These are phyloP conservation scores for Apaloderma vittatum DNA, from an alignment of 2,113 vertebrate genomes.

Conservation along the genomic window DNA sequence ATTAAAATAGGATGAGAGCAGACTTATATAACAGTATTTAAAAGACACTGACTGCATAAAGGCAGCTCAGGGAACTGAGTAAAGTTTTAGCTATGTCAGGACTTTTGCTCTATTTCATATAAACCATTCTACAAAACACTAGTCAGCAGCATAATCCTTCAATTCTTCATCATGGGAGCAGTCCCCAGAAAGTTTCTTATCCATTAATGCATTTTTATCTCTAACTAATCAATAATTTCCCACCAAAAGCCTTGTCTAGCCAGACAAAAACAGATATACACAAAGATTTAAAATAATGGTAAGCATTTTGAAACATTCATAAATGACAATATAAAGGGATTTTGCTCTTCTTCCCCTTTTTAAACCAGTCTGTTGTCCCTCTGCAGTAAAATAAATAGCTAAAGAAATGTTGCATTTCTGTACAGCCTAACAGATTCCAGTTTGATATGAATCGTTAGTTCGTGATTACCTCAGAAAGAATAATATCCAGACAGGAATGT, in stretches of 20 bases:
- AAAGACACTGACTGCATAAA: conserved; percentile 24
- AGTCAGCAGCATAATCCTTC: not conserved
- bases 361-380: not conserved
- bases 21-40: conserved; percentile 54
- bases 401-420: not conserved
- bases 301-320: not conserved
- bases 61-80: conserved; percentile 1
- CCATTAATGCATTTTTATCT: not conserved
- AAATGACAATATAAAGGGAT: not conserved
- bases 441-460: not conserved
- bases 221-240: not conserved
- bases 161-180: not conserved
- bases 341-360: not conserved
- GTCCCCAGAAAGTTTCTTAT: not conserved
- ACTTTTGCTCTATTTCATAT: conserved; percentile 32
- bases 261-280: not conserved
- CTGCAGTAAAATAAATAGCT: not conserved
- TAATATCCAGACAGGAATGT: not conserved
- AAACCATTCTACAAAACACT: conserved; percentile 1
- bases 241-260: not conserved
- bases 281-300: not conserved
- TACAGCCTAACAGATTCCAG: not conserved
- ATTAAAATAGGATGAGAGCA: conserved; percentile 19
- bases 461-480: not conserved
- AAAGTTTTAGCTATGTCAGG: conserved; percentile 31